These are phyloP conservation scores for Pygoscelis antarcticus DNA, from an alignment of 2,113 vertebrate genomes.

Conservation along the genomic window DNA sequence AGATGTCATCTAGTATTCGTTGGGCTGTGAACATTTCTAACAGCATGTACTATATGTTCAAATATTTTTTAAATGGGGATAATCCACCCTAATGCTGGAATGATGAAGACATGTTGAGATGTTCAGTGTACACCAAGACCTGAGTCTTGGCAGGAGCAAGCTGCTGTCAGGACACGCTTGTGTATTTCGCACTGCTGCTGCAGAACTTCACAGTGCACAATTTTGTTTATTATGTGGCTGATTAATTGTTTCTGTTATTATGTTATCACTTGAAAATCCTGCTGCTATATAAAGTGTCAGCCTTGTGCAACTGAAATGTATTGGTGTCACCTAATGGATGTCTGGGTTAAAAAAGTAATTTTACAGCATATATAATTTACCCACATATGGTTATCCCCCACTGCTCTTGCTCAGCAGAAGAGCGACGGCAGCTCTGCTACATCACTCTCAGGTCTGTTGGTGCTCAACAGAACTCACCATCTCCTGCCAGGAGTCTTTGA, in stretches of 20 bases:
- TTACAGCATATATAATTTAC: conserved; percentile 50
- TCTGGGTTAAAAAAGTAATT: conserved; percentile 34
- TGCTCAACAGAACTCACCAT: neutral
- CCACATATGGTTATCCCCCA: neutral
- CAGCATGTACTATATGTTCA: neutral
- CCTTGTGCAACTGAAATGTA: neutral
- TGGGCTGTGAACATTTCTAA: neutral
- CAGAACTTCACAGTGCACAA: neutral
- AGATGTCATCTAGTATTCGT: fast-evolving
- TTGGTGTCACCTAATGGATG: neutral
- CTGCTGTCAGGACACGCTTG: neutral
- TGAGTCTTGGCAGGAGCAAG: neutral
- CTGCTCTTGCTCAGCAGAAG: neutral
- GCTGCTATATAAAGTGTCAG: conserved; percentile 14
- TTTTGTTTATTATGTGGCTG: conserved; percentile 59
- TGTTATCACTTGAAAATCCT: conserved; percentile 5
- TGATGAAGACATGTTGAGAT: neutral
- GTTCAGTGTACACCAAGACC: neutral
- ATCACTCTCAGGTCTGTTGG: neutral
- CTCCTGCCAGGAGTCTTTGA: conserved; percentile 8
- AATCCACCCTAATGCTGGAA: neutral
- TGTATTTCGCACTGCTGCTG: neutral
- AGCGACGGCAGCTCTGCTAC: neutral
- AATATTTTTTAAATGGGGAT: neutral
- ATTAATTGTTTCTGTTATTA: conserved; percentile 54